Conservation (phyloP, 2,888 invertebrate genomes). For the Ellobium chinense region DNA sequence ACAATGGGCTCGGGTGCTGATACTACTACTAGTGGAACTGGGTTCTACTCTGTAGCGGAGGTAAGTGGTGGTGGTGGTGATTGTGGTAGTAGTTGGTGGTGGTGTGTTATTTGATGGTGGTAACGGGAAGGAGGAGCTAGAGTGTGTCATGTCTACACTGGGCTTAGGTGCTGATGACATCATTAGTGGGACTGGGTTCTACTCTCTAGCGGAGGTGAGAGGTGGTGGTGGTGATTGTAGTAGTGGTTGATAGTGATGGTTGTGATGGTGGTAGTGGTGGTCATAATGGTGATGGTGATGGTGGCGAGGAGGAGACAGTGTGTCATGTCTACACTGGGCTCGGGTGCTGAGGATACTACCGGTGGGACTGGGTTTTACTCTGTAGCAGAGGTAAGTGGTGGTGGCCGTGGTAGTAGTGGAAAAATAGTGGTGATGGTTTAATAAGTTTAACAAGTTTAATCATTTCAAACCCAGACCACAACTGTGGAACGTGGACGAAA, state of each 20-base stretch:
- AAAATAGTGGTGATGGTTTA: neutral
- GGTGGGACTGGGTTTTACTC: slow-evolving; percentile 54
- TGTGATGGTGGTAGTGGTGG: too few relatives aligned
- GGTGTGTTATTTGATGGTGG: too few relatives aligned
- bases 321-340: slow-evolving; percentile 56
- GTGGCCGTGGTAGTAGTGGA: neutral
- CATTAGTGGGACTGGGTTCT: slow-evolving; percentile 52
- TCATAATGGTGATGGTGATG: too few relatives aligned
- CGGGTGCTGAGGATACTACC: slow-evolving; percentile 47
- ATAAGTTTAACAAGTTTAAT: too few relatives aligned
- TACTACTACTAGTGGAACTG: slow-evolving; percentile 48
- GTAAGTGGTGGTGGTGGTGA: neutral
- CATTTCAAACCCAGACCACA: too few relatives aligned
- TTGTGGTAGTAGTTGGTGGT: neutral
- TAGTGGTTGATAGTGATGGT: too few relatives aligned
- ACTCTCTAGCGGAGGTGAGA: slow-evolving; percentile 42
- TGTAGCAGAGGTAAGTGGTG: slow-evolving; percentile 25
- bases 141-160: slow-evolving; percentile 57
- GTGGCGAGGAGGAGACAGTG: slow-evolving; percentile 50
- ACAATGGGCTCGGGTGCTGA: slow-evolving; percentile 55
- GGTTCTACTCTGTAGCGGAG: slow-evolving; percentile 48
- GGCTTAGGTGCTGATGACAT: slow-evolving; percentile 53
- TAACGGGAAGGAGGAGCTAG: slow-evolving; percentile 29
- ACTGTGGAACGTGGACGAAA: too few relatives aligned
- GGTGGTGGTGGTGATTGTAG: neutral